A percentile compares a stretch with the other conserved stretches of the same genome.
Conservation (phyloP, 2,888 invertebrate genomes). For the Anoplius nigerrimus region DNA sequence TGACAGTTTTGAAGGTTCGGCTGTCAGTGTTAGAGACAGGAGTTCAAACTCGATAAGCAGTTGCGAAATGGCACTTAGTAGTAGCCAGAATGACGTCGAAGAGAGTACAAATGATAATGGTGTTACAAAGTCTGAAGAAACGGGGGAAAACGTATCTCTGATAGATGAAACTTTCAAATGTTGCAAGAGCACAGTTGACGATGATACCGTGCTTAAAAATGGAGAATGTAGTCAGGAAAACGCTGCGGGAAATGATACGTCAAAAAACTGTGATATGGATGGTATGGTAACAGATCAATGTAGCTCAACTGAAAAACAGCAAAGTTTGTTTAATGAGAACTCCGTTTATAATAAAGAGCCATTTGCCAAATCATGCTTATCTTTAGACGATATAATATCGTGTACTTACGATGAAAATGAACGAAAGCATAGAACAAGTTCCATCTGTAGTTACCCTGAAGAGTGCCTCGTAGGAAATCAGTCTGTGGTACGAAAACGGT, state of each 20-base stretch:
- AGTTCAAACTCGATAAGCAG: slow-evolving; percentile 73
- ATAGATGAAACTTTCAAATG: slow-evolving; percentile 39
- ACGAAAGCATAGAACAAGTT: slow-evolving; percentile 48
- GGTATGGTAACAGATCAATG: slow-evolving; percentile 25
- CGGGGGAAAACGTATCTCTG: slow-evolving; percentile 26
- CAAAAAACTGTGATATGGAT: slow-evolving; percentile 27
- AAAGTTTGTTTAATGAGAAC: slow-evolving; percentile 2
- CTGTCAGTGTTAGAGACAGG: slow-evolving; percentile 59
- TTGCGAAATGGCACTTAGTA: slow-evolving; percentile 72
- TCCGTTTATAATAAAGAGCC: slow-evolving; percentile 36
- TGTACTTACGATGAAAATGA: slow-evolving; percentile 42
- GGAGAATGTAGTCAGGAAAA: too few species aligned
- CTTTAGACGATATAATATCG: slow-evolving; percentile 44
- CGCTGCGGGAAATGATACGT: background rate
- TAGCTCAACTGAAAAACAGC: slow-evolving; percentile 9
- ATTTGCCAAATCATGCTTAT: slow-evolving; percentile 47
- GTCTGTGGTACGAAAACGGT: slow-evolving; percentile 33
- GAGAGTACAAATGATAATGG: slow-evolving; percentile 62
- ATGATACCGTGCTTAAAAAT: slow-evolving; percentile 15
- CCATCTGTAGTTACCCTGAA: slow-evolving; percentile 54
- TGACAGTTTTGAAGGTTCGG: slow-evolving; percentile 56
- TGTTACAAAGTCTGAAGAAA: slow-evolving; percentile 42
- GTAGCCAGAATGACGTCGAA: slow-evolving; percentile 67
- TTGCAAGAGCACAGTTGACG: slow-evolving; percentile 23
- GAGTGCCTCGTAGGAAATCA: slow-evolving; percentile 37